A percentile compares a stretch with the other conserved stretches of the same genome.
phyloP scores from a whole-genome alignment of 1,140 invertebrate genomes.

The Magallana gigas region DNA sequence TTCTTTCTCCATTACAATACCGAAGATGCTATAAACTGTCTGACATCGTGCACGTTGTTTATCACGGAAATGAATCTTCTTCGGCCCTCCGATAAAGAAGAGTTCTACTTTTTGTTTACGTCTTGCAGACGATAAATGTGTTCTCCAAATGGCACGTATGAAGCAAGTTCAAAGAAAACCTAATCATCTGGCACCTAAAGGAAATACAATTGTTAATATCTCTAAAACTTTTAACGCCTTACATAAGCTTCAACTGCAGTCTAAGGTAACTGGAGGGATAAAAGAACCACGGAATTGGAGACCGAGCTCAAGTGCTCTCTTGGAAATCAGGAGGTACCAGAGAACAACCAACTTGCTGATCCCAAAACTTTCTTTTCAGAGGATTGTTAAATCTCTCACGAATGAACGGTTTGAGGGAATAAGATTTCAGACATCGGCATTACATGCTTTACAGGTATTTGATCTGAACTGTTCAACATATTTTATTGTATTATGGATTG shows the following conservation, averaged over 20 bases:
- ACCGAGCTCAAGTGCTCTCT: constrained; percentile 89
- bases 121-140: constrained; percentile 3
- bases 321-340: constrained; percentile 92
- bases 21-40: not conserved
- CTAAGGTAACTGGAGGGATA: constrained; percentile 31
- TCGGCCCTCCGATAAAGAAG: not conserved
- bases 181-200: not conserved
- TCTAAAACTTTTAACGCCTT: not conserved
- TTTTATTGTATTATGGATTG: too few species aligned
- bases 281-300: constrained; percentile 74
- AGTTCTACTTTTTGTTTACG: not conserved
- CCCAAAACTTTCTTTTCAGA: constrained; percentile 90
- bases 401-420: constrained; percentile 86
- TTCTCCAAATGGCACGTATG: not conserved
- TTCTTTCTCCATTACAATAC: not conserved
- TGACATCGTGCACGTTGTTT: not conserved
- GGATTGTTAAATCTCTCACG: constrained; percentile 90
- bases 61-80: not conserved
- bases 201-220: not conserved
- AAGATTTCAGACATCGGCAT: constrained; percentile 81
- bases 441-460: constrained; percentile 5
- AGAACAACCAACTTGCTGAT: constrained; percentile 89
- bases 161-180: not conserved
- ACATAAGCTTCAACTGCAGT: not conserved
- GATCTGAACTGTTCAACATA: too few species aligned